Conservation (phyloP, 2,888 invertebrate species). For the Ryuthela nishihirai region DNA sequence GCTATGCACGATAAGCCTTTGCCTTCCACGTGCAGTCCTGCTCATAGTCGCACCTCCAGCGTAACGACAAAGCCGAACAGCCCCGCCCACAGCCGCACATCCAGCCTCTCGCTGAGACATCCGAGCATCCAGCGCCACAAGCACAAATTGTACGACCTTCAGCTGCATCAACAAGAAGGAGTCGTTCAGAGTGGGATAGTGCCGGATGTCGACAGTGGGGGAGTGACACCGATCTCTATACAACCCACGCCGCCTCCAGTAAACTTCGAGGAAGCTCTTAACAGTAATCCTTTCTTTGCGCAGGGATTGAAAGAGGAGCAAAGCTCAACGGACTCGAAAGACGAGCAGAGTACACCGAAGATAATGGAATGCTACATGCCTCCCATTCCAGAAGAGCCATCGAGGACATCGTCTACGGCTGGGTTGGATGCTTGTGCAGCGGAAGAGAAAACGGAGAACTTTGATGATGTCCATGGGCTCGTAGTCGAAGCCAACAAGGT, state of each 20-base stretch:
- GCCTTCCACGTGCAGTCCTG: too few species aligned
- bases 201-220: too few species aligned
- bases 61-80: too few species aligned
- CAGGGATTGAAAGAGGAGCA: background rate
- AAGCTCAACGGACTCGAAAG: background rate
- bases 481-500: conserved; percentile 32
- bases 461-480: conserved; percentile 21
- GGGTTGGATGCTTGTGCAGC: background rate
- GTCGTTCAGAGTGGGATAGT: too few species aligned
- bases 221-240: too few species aligned
- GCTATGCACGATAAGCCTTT: too few species aligned
- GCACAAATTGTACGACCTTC: conserved; percentile 23
- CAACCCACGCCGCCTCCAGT: too few species aligned
- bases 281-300: too few species aligned
- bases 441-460: background rate
- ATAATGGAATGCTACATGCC: conserved; percentile 16
- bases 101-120: conserved; percentile 17
- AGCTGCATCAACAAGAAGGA: too few species aligned
- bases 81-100: conserved; percentile 14
- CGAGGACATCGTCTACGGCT: conserved; percentile 6
- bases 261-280: too few species aligned
- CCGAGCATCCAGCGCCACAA: conserved; percentile 19
- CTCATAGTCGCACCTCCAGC: background rate
- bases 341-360: background rate
- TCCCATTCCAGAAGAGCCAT: conserved; percentile 34